Base-by-base conservation (phyloP, 2,888 invertebrate genomes). In the Tinea semifulvella region DNA sequence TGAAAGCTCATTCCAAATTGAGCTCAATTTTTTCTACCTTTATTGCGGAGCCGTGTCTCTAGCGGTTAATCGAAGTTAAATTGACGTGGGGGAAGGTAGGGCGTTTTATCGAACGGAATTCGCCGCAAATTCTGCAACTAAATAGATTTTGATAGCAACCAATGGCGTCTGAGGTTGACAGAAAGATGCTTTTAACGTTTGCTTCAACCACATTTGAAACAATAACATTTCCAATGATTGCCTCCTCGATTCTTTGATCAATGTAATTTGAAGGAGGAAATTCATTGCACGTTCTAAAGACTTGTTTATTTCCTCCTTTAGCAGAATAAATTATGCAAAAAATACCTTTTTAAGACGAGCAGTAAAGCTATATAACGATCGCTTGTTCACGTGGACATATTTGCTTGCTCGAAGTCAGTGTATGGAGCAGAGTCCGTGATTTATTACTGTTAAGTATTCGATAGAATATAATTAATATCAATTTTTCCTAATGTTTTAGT, bases 61-160 rank as follows among this genome's bases (percentile, higher is more conserved):
- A 22, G 49, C 44, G 52, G 56, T 59, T 68, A 66, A 68, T 67
- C 65, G 63, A 60, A 64, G 59, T 63, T 65, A 63, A 68, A 68
- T 65, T 63, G 65, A 56, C 51, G 53, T 52, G 58, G 59, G 53
- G 57, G 55, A 45, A 43, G 49, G 44, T 46, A 22, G 46, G 46
- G 17, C 38, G 28, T 28, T 28, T 42, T 40, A 22, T 40, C 20
- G 40, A 22, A 7, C 40, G 22, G 40, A 40, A 40, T 40, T 22
- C 14, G 22, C 40, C 40, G 40, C 40, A 40, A 40, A 40, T 40
- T 40, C 43, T 43, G 18, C 19, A 47, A 51, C 49, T 52, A 56
- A 61, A 61, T 63, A 59, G 60, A 61, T 62, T 61, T 50, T 52
- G 49, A 56, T 53, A 50, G n/a, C 6, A 47, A 47, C 51, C 50